Conservation (phyloP, 2,113 vertebrate genomes). For the Hipposideros armiger region DNA sequence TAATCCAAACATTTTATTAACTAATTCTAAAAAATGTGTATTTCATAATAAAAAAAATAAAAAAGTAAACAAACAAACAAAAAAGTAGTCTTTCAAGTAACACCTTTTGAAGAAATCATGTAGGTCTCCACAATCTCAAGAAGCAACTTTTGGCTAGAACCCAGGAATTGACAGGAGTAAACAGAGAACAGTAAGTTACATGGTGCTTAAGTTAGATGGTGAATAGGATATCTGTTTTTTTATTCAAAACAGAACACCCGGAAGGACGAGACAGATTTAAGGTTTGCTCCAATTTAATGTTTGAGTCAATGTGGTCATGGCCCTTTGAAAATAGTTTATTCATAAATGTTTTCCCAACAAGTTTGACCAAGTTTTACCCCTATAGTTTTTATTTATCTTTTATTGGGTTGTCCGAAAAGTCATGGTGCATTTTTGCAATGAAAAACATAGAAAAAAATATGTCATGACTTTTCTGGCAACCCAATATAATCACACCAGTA, state of each 20-base stretch:
- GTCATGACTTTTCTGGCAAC: too few relatives aligned
- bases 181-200: not conserved
- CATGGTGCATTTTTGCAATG: too few relatives aligned
- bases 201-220: too few relatives aligned
- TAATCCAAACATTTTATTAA: not conserved
- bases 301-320: not conserved
- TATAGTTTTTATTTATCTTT: not conserved
- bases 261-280: not conserved
- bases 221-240: conserved; percentile 15
- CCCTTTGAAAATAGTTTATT: conserved; percentile 1
- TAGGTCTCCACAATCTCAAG: not conserved
- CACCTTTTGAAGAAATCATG: conserved; percentile 7
- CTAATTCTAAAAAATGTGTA: too few relatives aligned
- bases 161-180: not conserved
- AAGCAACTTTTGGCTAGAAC: not conserved
- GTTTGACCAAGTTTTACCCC: not conserved
- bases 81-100: not conserved
- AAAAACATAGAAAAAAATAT: too few relatives aligned
- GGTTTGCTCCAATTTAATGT: not conserved
- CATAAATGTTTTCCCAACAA: conserved; percentile 7
- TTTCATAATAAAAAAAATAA: too few relatives aligned
- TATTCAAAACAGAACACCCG: not conserved
- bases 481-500: not conserved
- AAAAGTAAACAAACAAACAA: too few relatives aligned
- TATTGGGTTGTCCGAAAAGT: not conserved